A percentile compares a stretch with the other conserved stretches of the same genome.
phyloP scores from a whole-genome alignment of 2,888 invertebrate species.

The Bhutanitis thaidina region DNA sequence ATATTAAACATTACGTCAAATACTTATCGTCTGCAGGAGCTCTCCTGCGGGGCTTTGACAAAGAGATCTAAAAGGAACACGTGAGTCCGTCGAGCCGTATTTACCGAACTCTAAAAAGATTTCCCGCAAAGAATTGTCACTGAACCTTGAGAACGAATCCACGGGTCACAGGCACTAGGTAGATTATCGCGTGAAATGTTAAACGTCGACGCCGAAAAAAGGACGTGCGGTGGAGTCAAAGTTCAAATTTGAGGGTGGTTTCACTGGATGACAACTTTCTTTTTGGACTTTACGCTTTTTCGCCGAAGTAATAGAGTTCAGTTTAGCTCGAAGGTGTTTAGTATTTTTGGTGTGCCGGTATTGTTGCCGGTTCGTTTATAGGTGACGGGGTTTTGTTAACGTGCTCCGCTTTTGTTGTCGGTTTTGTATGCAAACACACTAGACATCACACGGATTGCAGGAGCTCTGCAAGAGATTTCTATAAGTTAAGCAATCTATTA shows the following conservation, averaged over 20 bases:
- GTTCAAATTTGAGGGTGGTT: conserved; percentile 55
- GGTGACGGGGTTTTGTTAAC: conserved; percentile 53
- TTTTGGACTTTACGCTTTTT: conserved; percentile 20
- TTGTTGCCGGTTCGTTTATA: conserved; percentile 50
- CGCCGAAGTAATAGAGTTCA: conserved; percentile 35
- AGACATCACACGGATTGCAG: not conserved
- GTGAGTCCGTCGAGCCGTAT: conserved; percentile 38
- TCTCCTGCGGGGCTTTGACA: conserved; percentile 43
- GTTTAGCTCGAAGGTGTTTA: conserved; percentile 27
- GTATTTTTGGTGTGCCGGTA: conserved; percentile 30
- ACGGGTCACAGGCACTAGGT: conserved; percentile 29
- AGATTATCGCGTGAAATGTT: conserved; percentile 28
- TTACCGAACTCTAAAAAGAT: conserved; percentile 42
- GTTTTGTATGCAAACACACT: not conserved
- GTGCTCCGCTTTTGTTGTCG: not conserved
- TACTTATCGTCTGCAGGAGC: conserved; percentile 34
- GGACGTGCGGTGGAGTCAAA: conserved; percentile 52
- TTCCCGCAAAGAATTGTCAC: conserved; percentile 37
- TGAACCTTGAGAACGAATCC: conserved; percentile 30
- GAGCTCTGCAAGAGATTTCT: too few relatives aligned
- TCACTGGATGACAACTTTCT: conserved; percentile 27
- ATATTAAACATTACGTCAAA: conserved; percentile 24
- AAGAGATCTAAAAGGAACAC: conserved; percentile 47
- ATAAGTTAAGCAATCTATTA: too few relatives aligned
- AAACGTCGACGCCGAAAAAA: conserved; percentile 37